Evolutionary conservation across 1,140 invertebrate species (phyloP).

Genomic region (Drosophila suzukii): DNA sequence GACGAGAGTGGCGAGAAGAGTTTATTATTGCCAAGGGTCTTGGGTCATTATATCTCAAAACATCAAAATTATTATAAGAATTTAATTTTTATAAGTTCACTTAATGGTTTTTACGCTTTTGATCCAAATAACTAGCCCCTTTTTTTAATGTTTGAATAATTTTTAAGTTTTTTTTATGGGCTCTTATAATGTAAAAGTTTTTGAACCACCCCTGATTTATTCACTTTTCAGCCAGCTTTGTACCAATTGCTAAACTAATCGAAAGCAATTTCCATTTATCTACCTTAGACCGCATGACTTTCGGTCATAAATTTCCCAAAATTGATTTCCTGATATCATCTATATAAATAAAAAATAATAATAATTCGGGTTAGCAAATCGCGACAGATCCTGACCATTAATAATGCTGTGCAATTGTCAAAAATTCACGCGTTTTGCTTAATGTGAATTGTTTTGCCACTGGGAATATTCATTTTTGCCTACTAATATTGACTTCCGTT

Average conservation of each 20-base stretch:
- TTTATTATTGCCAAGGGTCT: background rate
- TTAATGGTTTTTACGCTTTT: no score
- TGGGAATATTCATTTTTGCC: constrained; percentile 67
- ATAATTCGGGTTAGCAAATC: constrained; percentile 24
- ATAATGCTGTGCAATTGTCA: constrained; percentile 65
- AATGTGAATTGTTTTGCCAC: constrained; percentile 67
- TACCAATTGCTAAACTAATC: constrained; percentile 29
- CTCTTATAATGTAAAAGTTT: background rate
- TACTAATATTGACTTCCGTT: constrained; percentile 80
- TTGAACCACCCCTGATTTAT: background rate
- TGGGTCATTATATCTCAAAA: no score
- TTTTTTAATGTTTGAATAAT: no score
- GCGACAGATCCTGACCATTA: constrained; percentile 68
- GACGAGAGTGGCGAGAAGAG: constrained; percentile 12
- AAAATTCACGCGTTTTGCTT: constrained; percentile 49
- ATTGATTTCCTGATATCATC: constrained; percentile 73
- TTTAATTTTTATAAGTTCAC: no score
- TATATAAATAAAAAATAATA: constrained; percentile 49
- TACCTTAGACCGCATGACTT: constrained; percentile 20
- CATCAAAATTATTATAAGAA: no score
- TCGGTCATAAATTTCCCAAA: constrained; percentile 63
- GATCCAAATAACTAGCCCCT: no score
- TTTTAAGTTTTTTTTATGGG: no score
- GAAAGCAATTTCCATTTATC: constrained; percentile 41
- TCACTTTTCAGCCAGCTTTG: background rate